Conservation (phyloP, 2,113 vertebrate genomes). For the Loxodonta africana region DNA sequence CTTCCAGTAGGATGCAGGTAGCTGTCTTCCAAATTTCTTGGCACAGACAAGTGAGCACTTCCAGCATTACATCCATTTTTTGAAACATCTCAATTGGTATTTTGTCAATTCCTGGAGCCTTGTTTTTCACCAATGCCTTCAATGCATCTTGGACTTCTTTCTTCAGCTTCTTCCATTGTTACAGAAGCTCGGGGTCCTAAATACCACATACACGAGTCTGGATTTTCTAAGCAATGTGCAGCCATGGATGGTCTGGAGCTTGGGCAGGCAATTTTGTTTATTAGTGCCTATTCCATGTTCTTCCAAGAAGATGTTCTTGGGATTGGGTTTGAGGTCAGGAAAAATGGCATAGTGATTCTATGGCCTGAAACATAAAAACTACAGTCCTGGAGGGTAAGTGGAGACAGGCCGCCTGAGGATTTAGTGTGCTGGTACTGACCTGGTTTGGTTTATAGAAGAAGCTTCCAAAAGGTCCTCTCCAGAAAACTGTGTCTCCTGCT, state of each 20-base stretch:
- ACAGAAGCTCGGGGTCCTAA: background rate
- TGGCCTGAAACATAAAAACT: background rate
- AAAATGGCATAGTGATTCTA: background rate
- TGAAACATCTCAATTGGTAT: background rate
- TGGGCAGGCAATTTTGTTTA: background rate
- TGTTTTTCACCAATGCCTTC: background rate
- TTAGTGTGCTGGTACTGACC: constrained; percentile 82
- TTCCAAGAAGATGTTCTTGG: background rate
- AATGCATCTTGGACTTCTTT: background rate
- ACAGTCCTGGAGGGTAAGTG: background rate
- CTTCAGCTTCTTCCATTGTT: background rate
- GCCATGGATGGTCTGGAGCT: background rate
- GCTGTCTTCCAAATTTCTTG: background rate
- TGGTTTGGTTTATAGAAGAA: constrained; percentile 90
- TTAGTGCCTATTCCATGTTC: background rate
- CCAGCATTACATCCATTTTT: background rate
- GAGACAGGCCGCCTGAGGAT: background rate
- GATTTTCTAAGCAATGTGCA: background rate
- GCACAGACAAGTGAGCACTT: background rate
- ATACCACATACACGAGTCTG: background rate
- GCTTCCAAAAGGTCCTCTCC: constrained; percentile 91
- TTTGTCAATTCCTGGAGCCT: background rate
- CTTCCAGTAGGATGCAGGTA: background rate
- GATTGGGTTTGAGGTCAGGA: background rate
- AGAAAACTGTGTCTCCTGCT: constrained; percentile 87